phyloP scores from a whole-genome alignment of 2,113 vertebrate genomes.

The Prolemur simus region DNA sequence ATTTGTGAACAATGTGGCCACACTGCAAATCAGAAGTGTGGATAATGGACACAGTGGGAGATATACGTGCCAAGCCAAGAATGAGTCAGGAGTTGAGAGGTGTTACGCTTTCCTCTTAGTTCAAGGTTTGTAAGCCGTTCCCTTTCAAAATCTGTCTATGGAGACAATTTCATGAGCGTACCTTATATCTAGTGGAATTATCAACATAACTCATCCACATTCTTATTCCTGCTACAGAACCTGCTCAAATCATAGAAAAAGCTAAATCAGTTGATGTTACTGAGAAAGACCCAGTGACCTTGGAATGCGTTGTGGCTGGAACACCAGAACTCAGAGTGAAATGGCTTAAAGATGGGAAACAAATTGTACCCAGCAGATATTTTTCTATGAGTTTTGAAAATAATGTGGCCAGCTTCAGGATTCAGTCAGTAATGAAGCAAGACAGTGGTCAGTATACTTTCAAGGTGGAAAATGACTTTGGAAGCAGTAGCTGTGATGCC shows the following conservation, averaged over 20 bases:
- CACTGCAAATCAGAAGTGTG: slow-evolving; percentile 87
- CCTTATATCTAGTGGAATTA: background rate
- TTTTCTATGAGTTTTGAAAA: slow-evolving; percentile 95
- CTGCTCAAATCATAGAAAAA: slow-evolving; percentile 94
- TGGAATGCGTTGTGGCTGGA: slow-evolving; percentile 95
- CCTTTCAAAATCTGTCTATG: background rate
- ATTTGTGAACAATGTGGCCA: slow-evolving; percentile 90
- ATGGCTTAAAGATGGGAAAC: slow-evolving; percentile 95
- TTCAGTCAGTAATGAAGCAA: slow-evolving; percentile 92
- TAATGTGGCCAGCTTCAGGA: slow-evolving; percentile 93
- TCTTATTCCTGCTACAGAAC: slow-evolving; percentile 87
- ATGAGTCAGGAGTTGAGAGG: slow-evolving; percentile 93
- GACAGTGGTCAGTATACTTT: slow-evolving; percentile 95
- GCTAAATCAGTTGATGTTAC: slow-evolving; percentile 94
- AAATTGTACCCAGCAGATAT: slow-evolving; percentile 94
- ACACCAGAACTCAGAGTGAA: slow-evolving; percentile 96
- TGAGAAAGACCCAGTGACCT: slow-evolving; percentile 93
- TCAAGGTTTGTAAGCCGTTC: slow-evolving; percentile 90
- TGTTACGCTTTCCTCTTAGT: slow-evolving; percentile 94
- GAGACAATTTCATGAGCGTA: background rate
- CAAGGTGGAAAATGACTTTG: slow-evolving; percentile 96
- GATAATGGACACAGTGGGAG: slow-evolving; percentile 90
- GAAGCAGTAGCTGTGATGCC: slow-evolving; percentile 92
- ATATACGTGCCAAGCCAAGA: slow-evolving; percentile 96
- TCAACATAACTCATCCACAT: slow-evolving; percentile 28